Base-by-base conservation (phyloP, 2,888 invertebrate species). In the Cantharis nigra region DNA sequence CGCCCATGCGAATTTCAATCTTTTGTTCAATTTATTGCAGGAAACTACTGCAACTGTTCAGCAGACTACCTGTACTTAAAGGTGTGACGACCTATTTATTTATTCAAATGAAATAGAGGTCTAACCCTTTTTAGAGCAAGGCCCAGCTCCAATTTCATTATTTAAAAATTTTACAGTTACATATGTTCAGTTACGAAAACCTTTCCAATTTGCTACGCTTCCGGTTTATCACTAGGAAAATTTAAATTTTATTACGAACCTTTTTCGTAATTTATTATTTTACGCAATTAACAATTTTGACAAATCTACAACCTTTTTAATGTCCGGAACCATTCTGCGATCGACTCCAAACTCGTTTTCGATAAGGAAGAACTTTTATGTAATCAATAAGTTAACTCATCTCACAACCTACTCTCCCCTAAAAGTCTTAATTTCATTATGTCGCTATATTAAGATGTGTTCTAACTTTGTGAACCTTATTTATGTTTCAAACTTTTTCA, bases 11-110 rank as follows among this genome's bases (percentile, higher is more conserved):
- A 77, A 75, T 75, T 63, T 63, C 75, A 75, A 75, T 76, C 77
- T 74, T 74, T 77, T 75, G 72, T 79, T 75, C 74, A 70, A 76
- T 78, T 69, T 71, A 74, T 70, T 78, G 30, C 23, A 18, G 20
- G 70, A 26, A 78, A 74, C 63, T 77, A 69, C 71, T 18, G 18
- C 16, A 62, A 79, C 70, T 78, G 78, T 78, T 78, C 76, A 75
- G 73, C 78, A 74, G 80, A 69, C 77, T 81, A 80, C 79, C 80
- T 81, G 79, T 78, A 72, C 75, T 72, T 63, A 83, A 82, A 83
- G 83, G 83, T 83, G 83, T 81, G 83, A 83, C 82, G 78, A 81
- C 79, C 80, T 81, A 80, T 82, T 67, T 82, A 83, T 82, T 82
- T 83, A 83, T 83, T 83, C 83, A 83, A 83, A 83, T 83, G 81